phyloP scores from a whole-genome alignment of 1,140 invertebrate genomes.

The Cecropterus lyciades region DNA sequence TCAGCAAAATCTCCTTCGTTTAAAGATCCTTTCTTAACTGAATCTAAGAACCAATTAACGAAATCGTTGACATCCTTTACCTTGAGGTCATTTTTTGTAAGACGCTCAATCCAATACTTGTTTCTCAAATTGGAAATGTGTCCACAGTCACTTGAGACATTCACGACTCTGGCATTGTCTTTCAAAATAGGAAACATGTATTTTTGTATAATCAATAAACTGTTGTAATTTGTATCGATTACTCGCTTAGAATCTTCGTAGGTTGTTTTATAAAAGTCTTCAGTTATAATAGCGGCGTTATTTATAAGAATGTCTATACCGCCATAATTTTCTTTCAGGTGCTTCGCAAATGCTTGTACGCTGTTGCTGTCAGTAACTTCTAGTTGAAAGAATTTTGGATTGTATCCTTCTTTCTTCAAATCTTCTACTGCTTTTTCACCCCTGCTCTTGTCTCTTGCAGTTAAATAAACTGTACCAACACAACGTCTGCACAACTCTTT shows the following conservation, averaged over 20 bases:
- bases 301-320: no score
- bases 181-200: conserved; percentile 88
- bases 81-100: conserved; percentile 67
- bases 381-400: conserved; percentile 85
- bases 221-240: conserved; percentile 87
- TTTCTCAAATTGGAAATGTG: conserved; percentile 84
- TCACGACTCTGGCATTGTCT: conserved; percentile 88
- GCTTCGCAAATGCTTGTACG: conserved; percentile 84
- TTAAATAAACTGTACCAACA: conserved; percentile 86
- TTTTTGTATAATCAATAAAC: conserved; percentile 85
- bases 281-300: conserved; percentile 91
- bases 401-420: conserved; percentile 76
- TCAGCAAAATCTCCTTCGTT: conserved; percentile 44
- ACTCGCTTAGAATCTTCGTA: conserved; percentile 87
- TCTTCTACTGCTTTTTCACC: conserved; percentile 84
- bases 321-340: conserved; percentile 86
- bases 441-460: conserved; percentile 84
- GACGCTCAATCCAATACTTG: conserved; percentile 47
- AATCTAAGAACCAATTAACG: conserved; percentile 46
- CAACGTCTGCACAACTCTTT: conserved; percentile 86
- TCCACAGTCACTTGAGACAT: conserved; percentile 88
- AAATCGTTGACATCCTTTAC: conserved; percentile 82
- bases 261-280: conserved; percentile 85
- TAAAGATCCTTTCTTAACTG: conserved; percentile 40
- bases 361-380: conserved; percentile 86